phyloP scores from a whole-genome alignment of 2,888 invertebrate genomes.

The Apotomis betuletana region DNA sequence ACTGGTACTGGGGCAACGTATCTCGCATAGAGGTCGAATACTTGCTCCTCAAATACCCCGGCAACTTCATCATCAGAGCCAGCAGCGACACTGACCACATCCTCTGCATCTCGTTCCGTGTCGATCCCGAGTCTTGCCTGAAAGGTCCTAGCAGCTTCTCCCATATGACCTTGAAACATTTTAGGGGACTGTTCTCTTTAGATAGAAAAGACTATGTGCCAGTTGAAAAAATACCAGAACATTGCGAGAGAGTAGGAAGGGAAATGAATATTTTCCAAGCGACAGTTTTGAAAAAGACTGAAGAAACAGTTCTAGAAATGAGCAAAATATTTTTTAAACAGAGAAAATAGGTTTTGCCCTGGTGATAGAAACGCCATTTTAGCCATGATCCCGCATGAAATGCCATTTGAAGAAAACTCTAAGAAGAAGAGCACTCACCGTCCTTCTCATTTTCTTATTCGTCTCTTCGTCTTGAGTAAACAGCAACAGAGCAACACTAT shows the following conservation, averaged over 20 bases:
- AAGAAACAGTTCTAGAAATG: slow-evolving; percentile 9
- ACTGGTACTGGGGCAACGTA: slow-evolving; percentile 26
- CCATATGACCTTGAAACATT: slow-evolving; percentile 16
- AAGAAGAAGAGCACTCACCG: too few species aligned
- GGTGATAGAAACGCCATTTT: too few species aligned
- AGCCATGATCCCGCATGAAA: too few species aligned
- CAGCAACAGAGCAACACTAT: too few species aligned
- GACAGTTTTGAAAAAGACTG: slow-evolving; percentile 5
- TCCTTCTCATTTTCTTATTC: too few species aligned
- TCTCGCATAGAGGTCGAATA: slow-evolving; percentile 23
- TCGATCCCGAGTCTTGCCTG: not conserved
- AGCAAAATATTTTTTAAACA: slow-evolving; percentile 16
- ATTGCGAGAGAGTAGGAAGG: slow-evolving; percentile 13
- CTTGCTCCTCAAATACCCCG: slow-evolving; percentile 21
- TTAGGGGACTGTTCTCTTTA: slow-evolving; percentile 13
- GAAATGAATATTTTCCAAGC: slow-evolving; percentile 9
- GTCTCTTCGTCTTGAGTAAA: too few species aligned
- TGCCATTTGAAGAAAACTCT: too few species aligned
- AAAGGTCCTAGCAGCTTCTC: slow-evolving; percentile 15
- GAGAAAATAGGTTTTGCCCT: not conserved
- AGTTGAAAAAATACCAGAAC: slow-evolving; percentile 9
- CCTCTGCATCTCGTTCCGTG: slow-evolving; percentile 15
- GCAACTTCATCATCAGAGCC: slow-evolving; percentile 13
- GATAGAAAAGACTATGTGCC: slow-evolving; percentile 16
- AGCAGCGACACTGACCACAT: slow-evolving; percentile 16